Percentiles rank a stretch among this genome's conserved stretches.
Evolutionary conservation across 1,140 invertebrate genomes (phyloP).

Genomic region (Drosophila eugracilis): DNA sequence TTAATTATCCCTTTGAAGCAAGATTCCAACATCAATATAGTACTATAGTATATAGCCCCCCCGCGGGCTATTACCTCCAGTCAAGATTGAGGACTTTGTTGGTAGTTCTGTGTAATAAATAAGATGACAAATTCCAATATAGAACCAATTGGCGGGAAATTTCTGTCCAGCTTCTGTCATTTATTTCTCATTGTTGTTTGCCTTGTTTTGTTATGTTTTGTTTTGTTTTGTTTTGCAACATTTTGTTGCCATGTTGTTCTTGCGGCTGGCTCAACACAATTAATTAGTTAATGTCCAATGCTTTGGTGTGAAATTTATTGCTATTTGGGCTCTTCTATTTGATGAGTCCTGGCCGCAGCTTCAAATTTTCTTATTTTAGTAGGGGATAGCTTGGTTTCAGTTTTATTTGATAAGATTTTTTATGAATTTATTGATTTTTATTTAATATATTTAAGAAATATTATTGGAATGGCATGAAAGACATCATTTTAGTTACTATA

Average conservation of each 20-base stretch:
- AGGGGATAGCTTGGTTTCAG: no score
- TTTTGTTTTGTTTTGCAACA: constrained; percentile 20
- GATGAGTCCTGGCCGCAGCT: constrained; percentile 48
- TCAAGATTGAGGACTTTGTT: constrained; percentile 4
- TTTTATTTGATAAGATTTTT: no score
- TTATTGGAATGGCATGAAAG: no score
- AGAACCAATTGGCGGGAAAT: constrained; percentile 14
- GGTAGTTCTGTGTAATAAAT: not conserved
- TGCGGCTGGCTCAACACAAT: constrained; percentile 77
- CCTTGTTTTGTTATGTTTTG: constrained; percentile 28
- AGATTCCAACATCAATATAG: constrained; percentile 17
- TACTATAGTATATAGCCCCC: not conserved
- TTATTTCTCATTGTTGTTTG: constrained; percentile 31
- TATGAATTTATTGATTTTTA: no score
- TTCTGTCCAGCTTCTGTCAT: constrained; percentile 17
- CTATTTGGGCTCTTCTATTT: constrained; percentile 67
- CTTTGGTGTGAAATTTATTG: constrained; percentile 78
- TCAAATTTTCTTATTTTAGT: no score
- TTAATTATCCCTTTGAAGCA: constrained; percentile 56
- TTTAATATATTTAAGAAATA: no score
- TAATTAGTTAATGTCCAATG: constrained; percentile 79
- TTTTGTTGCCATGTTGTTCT: constrained; percentile 45
- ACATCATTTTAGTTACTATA: no score
- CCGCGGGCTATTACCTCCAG: not conserved
- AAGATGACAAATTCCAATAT: constrained; percentile 13